phyloP scores from a whole-genome alignment of 2,113 vertebrate genomes.

The Montifringilla adamsi region DNA sequence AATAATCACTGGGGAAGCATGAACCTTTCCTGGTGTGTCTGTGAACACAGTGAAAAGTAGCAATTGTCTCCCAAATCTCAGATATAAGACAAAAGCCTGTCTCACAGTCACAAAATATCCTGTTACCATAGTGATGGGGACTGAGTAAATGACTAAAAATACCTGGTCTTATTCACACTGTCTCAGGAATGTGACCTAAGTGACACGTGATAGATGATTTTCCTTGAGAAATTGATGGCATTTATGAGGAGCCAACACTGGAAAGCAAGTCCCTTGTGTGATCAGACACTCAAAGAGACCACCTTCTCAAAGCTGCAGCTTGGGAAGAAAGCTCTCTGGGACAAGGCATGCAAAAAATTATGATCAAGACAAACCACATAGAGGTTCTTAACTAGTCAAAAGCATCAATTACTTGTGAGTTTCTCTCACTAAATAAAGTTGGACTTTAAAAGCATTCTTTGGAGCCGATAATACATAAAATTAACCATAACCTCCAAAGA shows the following conservation, averaged over 20 bases:
- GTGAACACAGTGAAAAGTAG: background rate
- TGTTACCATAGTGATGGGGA: slow-evolving; percentile 71
- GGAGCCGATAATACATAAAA: background rate
- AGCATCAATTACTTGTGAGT: background rate
- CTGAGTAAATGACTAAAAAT: slow-evolving; percentile 66
- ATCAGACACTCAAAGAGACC: background rate
- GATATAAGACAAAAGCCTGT: slow-evolving; percentile 51
- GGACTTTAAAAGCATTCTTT: background rate
- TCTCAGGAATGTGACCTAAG: slow-evolving; percentile 66
- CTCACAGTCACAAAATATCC: slow-evolving; percentile 45
- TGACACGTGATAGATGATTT: slow-evolving; percentile 1
- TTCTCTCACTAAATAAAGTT: background rate
- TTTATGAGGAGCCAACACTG: background rate
- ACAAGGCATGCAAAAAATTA: background rate
- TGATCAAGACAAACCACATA: background rate
- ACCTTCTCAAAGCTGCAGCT: slow-evolving; percentile 1
- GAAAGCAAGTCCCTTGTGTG: background rate
- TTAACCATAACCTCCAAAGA: background rate
- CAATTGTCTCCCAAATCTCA: slow-evolving; percentile 42
- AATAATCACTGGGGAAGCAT: background rate
- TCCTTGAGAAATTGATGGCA: slow-evolving; percentile 26
- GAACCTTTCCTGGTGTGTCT: background rate
- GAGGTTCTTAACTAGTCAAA: background rate
- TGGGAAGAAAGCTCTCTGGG: background rate
- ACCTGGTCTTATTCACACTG: slow-evolving; percentile 55